phyloP scores from a whole-genome alignment of 1,140 invertebrate species.

The Sycophaga agraensis region DNA sequence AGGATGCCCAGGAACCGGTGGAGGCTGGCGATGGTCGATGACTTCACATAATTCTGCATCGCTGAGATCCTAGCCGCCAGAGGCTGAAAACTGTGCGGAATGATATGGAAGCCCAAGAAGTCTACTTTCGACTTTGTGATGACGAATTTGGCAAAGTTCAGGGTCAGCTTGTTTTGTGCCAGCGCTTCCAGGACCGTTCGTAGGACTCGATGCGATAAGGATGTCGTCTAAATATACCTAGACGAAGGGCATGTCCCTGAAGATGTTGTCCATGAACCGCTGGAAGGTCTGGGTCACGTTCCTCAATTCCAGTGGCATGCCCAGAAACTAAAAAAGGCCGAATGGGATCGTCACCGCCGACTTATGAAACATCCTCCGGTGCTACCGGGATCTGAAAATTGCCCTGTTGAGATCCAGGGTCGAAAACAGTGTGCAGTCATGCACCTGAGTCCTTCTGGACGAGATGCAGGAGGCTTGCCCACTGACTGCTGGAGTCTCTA shows the following conservation, averaged over 20 bases:
- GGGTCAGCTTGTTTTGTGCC: not conserved
- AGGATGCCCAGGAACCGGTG: too few species aligned
- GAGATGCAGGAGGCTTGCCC: not conserved
- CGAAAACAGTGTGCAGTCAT: slow-evolving; percentile 48
- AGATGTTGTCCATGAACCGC: too few species aligned
- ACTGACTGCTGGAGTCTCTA: not conserved
- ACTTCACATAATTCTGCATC: not conserved
- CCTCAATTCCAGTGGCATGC: too few species aligned
- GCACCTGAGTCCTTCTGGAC: not conserved
- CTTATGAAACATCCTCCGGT: too few species aligned
- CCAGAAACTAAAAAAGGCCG: not conserved
- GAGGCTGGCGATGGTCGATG: not conserved
- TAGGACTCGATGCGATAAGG: too few species aligned
- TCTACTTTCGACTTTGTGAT: not conserved
- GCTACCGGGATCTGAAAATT: too few species aligned
- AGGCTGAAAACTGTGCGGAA: not conserved
- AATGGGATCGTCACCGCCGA: slow-evolving; percentile 36
- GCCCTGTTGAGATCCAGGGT: slow-evolving; percentile 52
- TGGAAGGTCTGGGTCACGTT: too few species aligned
- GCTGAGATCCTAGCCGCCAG: not conserved
- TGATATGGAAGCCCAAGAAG: not conserved
- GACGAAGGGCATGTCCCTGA: too few species aligned
- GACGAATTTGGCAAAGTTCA: not conserved
- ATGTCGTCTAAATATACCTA: too few species aligned
- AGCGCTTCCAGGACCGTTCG: too few species aligned